phyloP scores from a whole-genome alignment of 2,113 vertebrate species.

The Myanophis thanlyinensis region DNA sequence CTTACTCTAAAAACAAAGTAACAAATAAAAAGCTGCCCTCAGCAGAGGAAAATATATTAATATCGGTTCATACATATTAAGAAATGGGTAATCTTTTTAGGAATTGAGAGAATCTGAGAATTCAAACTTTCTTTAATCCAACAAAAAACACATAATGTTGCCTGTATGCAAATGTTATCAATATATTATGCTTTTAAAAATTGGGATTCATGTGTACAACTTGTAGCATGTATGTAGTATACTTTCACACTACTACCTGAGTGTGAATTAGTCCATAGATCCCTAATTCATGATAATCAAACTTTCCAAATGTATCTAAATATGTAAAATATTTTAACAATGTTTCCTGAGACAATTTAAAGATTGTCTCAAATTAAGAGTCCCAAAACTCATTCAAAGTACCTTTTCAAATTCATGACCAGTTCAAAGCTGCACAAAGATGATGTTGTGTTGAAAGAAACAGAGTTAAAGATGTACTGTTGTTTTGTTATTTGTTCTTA shows the following conservation, averaged over 20 bases:
- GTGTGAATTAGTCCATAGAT: conserved; percentile 7
- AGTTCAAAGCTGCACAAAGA: conserved; percentile 37
- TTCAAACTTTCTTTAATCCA: too few relatives aligned
- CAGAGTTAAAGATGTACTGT: background rate
- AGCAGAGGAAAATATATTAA: background rate
- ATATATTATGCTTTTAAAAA: background rate
- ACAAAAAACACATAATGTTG: background rate
- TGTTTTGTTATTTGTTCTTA: background rate
- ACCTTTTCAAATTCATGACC: conserved; percentile 4
- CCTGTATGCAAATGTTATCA: background rate
- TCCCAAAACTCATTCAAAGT: conserved; percentile 16
- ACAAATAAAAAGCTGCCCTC: background rate
- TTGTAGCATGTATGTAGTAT: background rate
- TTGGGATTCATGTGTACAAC: background rate
- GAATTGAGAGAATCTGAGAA: background rate
- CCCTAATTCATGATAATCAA: background rate
- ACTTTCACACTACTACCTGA: background rate
- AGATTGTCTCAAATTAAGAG: conserved; percentile 27
- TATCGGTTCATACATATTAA: background rate
- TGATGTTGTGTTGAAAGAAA: conserved; percentile 19
- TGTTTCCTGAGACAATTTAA: conserved; percentile 26
- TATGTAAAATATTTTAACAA: conserved; percentile 13
- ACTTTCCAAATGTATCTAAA: conserved; percentile 33
- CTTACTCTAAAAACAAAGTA: background rate
- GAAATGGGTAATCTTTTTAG: background rate